Percentiles rank a stretch among this genome's conserved stretches.
Conservation (phyloP, 2,113 vertebrate genomes). For the Gulo gulo region DNA sequence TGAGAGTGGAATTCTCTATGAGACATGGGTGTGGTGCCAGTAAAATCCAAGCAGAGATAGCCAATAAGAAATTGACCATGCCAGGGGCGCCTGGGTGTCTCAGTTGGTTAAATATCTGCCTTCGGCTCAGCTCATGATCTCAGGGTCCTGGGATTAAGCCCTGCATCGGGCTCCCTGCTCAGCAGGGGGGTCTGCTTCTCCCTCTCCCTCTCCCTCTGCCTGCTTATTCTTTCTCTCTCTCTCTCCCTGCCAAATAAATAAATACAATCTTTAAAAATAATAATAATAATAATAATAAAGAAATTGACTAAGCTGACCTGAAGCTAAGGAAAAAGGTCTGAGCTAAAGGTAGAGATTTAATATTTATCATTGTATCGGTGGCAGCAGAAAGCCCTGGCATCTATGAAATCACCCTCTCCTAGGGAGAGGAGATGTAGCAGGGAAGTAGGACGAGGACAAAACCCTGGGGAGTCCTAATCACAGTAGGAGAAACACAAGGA, state of each 20-base stretch:
- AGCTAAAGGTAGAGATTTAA: background rate
- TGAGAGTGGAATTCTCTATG: background rate
- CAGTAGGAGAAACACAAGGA: background rate
- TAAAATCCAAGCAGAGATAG: constrained; percentile 11
- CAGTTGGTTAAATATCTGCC: too few species aligned
- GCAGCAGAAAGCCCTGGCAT: background rate
- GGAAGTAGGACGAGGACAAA: background rate
- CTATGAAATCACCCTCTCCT: background rate
- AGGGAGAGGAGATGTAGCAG: background rate
- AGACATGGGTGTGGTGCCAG: background rate
- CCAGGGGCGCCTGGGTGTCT: too few species aligned
- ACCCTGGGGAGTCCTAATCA: background rate
- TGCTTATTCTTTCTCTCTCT: background rate
- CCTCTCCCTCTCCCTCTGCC: background rate
- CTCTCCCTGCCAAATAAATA: background rate
- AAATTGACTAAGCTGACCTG: background rate
- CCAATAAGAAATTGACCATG: background rate
- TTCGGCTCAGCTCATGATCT: background rate
- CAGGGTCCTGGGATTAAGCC: background rate
- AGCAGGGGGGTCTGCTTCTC: background rate
- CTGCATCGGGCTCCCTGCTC: background rate
- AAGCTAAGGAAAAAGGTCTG: background rate
- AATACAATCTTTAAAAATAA: background rate
- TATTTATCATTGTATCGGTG: background rate
- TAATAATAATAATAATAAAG: background rate